Base-by-base conservation (phyloP, 53 echinoderm and acorn worm species). In the Echinometra lucunter region DNA sequence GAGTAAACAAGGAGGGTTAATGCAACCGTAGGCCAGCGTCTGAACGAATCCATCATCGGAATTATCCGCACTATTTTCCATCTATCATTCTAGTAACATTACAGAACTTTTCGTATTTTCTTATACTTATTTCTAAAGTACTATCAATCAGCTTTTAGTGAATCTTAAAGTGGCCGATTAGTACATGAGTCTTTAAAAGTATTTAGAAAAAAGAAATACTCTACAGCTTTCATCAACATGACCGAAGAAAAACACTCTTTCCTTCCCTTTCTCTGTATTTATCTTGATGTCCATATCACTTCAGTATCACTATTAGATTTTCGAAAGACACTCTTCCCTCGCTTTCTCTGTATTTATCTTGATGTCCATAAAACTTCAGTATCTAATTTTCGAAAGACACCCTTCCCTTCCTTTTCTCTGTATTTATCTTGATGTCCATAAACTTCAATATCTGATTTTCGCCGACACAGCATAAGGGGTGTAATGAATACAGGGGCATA, bases 1-100 rank as follows among this genome's bases (percentile, higher is more conserved):
- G 15, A 49, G 85, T 85, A 45, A 85, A 85, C 49, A 49, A 49
- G 85, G 85, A n/a, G 85, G 85, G 30, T 85, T 85, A 9, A 85
- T 85, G 6, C 28, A 85, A 85, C 85, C 85, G 11, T 45, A 45
- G 85, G 85, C 30, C 9, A 85, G 16, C 28, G 49, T 85, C 85
- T 85, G 18, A 12, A 85, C 45, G 44, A 81, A 85, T 85, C 85
- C 49, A 85, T 85, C 85, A 53, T 28, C 40, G 6, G 23, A 38
- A 78, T 4, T 6, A 18, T 78, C 21, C 3, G 23, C 23, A 40
- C 42, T 42, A 7, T 35, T 18, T 38, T 21, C 5, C 19, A 78
- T 40, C 42, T 42, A 5, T 42, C 17, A 78, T 78, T 78, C 23
- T 40, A 17, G 19, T 19, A 78, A 78, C 78, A 38, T 78, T 21